A percentile compares a stretch with the other conserved stretches of the same genome.
Evolutionary conservation across 2,797 vertebrate genomes (phyloP).

Genomic region (Microctenopoma stevenorrisi): DNA sequence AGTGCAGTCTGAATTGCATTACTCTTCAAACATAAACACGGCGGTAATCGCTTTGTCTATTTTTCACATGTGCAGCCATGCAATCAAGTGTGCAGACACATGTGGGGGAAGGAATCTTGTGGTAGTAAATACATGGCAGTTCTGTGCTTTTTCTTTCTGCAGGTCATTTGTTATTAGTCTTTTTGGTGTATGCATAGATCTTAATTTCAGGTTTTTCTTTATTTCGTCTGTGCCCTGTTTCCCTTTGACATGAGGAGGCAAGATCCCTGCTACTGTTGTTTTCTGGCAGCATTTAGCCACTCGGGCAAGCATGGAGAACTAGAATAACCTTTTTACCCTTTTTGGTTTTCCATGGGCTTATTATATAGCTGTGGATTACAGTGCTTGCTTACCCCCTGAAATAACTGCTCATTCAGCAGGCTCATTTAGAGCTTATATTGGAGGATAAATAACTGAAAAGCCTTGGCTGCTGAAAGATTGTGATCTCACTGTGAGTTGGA

Average conservation of each 20-base stretch:
- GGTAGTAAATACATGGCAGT: constrained; percentile 70
- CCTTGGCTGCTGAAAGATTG: constrained; percentile 47
- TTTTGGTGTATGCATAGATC: constrained; percentile 43
- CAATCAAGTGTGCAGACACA: constrained; percentile 76
- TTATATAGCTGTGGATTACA: constrained; percentile 69
- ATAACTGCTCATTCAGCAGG: constrained; percentile 72
- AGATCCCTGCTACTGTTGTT: constrained; percentile 70
- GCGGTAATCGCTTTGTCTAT: constrained; percentile 82
- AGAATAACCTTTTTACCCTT: constrained; percentile 60
- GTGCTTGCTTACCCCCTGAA: constrained; percentile 53
- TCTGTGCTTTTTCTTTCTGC: constrained; percentile 67
- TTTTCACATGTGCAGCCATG: constrained; percentile 83
- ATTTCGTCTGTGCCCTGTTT: constrained; percentile 75
- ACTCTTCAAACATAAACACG: constrained; percentile 81
- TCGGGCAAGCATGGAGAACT: constrained; percentile 52
- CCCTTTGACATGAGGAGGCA: constrained; percentile 70
- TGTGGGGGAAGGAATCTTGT: constrained; percentile 72
- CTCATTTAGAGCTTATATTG: constrained; percentile 64
- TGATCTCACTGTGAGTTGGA: constrained; percentile 37
- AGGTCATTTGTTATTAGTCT: constrained; percentile 63
- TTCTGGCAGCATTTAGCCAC: constrained; percentile 67
- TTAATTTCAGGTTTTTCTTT: constrained; percentile 56
- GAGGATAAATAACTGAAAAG: constrained; percentile 60
- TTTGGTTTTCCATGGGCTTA: constrained; percentile 68
- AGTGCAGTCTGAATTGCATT: constrained; percentile 79